Percentiles rank a stretch among this genome's conserved stretches.
Evolutionary conservation across 2,797 vertebrate genomes (phyloP).

Genomic region (Salmo trutta): DNA sequence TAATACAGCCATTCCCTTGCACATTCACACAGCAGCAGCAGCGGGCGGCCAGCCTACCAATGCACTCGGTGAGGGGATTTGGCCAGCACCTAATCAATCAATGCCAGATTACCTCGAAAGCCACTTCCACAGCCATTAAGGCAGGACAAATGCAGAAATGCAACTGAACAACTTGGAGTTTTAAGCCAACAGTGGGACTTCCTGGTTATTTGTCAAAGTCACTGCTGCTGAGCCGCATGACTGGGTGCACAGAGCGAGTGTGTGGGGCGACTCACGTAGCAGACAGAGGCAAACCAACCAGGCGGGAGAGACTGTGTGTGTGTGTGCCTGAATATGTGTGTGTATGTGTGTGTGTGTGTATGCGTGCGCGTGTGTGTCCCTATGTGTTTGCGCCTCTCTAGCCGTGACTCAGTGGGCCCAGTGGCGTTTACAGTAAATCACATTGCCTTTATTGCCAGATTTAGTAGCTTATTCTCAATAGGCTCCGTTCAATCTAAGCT

Average conservation of each 20-base stretch:
- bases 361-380: constrained; percentile 16
- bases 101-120: constrained; percentile 99
- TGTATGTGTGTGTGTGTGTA: constrained; percentile 6
- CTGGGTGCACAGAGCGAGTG: constrained; percentile 75
- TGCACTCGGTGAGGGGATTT: constrained; percentile 78
- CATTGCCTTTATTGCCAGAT: constrained; percentile 98
- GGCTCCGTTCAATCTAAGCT: constrained; percentile 89
- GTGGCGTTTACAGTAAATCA: constrained; percentile 98
- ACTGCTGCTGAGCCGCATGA: constrained; percentile 92
- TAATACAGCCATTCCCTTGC: constrained; percentile 70
- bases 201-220: constrained; percentile 99
- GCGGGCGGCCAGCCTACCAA: constrained; percentile 76
- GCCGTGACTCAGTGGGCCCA: constrained; percentile 89
- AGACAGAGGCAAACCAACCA: constrained; percentile 81
- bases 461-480: constrained; percentile 97
- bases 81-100: constrained; percentile 93
- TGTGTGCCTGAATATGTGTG: constrained; percentile 1
- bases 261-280: constrained; percentile 68
- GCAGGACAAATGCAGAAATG: constrained; percentile 99
- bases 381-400: constrained; percentile 64
- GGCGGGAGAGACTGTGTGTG: constrained; percentile 30
- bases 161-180: constrained; percentile 99
- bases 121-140: constrained; percentile 99
- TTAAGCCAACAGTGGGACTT: constrained; percentile 97
- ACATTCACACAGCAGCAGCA: constrained; percentile 60